phyloP scores from a whole-genome alignment of 2,113 vertebrate species.

The Patagioenas fasciata region DNA sequence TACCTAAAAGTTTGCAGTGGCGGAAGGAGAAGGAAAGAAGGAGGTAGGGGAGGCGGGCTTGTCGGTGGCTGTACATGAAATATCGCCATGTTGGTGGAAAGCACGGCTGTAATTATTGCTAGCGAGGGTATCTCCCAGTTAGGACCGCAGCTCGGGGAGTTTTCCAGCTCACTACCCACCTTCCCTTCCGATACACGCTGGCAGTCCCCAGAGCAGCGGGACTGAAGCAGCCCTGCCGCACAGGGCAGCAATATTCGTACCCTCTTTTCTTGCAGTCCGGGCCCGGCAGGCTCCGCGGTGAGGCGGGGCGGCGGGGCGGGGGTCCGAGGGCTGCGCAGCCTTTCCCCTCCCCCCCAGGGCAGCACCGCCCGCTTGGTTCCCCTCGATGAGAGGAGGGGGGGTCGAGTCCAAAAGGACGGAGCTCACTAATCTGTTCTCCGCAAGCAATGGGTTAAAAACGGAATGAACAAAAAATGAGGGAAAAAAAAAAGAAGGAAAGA shows the following conservation, averaged over 20 bases:
- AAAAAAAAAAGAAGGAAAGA: neutral
- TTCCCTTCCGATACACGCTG: neutral
- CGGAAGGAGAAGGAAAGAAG: neutral
- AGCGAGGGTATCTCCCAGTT: neutral
- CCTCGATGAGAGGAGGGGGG: neutral
- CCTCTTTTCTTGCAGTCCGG: neutral
- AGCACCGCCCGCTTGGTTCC: neutral
- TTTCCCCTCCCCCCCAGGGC: neutral
- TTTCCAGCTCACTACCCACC: neutral
- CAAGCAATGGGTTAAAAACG: constrained; percentile 63
- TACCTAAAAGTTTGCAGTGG: constrained; percentile 21
- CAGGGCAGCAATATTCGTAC: neutral
- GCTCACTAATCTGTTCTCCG: neutral
- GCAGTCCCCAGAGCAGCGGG: neutral
- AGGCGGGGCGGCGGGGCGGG: neutral
- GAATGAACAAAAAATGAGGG: neutral
- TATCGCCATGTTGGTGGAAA: constrained; percentile 73
- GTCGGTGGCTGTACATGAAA: constrained; percentile 33
- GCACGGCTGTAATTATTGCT: neutral
- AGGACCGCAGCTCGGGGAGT: neutral
- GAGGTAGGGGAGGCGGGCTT: neutral
- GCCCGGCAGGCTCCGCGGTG: neutral
- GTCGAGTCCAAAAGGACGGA: neutral
- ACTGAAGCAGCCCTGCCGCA: neutral
- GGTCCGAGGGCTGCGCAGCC: neutral